phyloP scores from a whole-genome alignment of 1,140 invertebrate species.

The Sogatella furcifera region DNA sequence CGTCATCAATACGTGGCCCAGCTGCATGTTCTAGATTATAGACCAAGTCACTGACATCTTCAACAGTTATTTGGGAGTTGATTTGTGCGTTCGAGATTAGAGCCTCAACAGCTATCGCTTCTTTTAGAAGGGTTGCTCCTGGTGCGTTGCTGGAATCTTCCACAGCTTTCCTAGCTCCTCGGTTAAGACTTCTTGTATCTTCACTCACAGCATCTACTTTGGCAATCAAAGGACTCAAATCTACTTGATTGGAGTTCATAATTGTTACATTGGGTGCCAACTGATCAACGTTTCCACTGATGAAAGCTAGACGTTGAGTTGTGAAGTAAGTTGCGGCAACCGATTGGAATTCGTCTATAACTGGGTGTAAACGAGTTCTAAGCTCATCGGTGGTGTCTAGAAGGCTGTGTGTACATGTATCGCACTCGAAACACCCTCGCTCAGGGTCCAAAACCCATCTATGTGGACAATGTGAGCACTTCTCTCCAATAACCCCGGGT shows the following conservation, averaged over 20 bases:
- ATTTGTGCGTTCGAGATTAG: conserved; percentile 11
- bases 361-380: conserved; percentile 45
- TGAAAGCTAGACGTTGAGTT: conserved; percentile 55
- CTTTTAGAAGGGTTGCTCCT: conserved; percentile 5
- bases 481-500: conserved; percentile 87
- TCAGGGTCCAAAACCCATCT: conserved; percentile 66
- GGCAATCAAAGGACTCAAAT: conserved; percentile 45
- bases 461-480: conserved; percentile 87
- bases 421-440: conserved; percentile 69
- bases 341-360: conserved; percentile 56
- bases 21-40: conserved; percentile 18
- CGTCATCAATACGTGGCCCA: conserved; percentile 62
- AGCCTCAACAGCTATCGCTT: conserved; percentile 12
- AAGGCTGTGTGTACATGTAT: conserved; percentile 77
- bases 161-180: conserved; percentile 42
- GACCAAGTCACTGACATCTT: conserved; percentile 19
- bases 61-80: conserved; percentile 16
- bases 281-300: conserved; percentile 53
- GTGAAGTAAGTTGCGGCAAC: conserved; percentile 69
- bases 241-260: conserved; percentile 51
- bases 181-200: conserved; percentile 34
- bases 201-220: conserved; percentile 44
- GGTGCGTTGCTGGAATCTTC: conserved; percentile 33
- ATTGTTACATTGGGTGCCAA: conserved; percentile 51
- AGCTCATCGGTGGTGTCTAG: conserved; percentile 78